Conservation (phyloP, 1,140 invertebrate genomes). For the Sminthurides bifidus region DNA sequence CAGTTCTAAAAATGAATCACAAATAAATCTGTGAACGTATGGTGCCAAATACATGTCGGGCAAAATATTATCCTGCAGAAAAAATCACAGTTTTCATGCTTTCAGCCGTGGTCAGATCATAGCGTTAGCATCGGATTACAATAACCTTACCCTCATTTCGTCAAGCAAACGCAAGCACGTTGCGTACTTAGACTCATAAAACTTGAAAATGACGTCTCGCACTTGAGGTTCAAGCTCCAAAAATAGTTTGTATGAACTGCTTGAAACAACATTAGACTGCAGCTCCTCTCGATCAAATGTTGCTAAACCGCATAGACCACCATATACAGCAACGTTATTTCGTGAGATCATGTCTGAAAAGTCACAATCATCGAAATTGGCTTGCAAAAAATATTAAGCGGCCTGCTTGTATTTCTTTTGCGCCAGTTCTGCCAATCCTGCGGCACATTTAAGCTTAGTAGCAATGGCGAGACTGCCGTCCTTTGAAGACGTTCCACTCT, state of each 20-base stretch:
- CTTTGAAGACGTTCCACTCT: conserved; percentile 1
- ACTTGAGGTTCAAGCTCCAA: conserved; percentile 94
- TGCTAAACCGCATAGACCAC: conserved; percentile 89
- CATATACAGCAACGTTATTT: conserved; percentile 92
- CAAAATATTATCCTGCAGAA: conserved; percentile 77
- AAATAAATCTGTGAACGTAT: conserved; percentile 81
- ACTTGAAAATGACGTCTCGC: conserved; percentile 94
- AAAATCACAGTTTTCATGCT: too few relatives aligned
- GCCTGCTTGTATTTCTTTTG: conserved; percentile 90
- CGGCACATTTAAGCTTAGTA: conserved; percentile 84
- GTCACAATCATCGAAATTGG: conserved; percentile 91
- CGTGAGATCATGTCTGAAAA: conserved; percentile 83
- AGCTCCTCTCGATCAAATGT: conserved; percentile 90
- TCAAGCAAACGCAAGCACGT: conserved; percentile 85
- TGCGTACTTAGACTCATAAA: conserved; percentile 97
- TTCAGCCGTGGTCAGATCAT: too few relatives aligned
- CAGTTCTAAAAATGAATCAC: too few relatives aligned
- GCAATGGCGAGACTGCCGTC: conserved; percentile 46
- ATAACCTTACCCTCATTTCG: conserved; percentile 66
- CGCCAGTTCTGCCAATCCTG: conserved; percentile 83
- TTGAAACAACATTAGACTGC: conserved; percentile 90
- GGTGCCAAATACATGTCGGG: conserved; percentile 96
- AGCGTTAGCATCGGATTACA: too few relatives aligned
- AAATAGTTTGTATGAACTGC: conserved; percentile 92
- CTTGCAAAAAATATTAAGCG: conserved; percentile 85